Percentiles rank a stretch among this genome's conserved stretches.
Conservation (phyloP, 2,113 vertebrate genomes). For the Heterochromis multidens region DNA sequence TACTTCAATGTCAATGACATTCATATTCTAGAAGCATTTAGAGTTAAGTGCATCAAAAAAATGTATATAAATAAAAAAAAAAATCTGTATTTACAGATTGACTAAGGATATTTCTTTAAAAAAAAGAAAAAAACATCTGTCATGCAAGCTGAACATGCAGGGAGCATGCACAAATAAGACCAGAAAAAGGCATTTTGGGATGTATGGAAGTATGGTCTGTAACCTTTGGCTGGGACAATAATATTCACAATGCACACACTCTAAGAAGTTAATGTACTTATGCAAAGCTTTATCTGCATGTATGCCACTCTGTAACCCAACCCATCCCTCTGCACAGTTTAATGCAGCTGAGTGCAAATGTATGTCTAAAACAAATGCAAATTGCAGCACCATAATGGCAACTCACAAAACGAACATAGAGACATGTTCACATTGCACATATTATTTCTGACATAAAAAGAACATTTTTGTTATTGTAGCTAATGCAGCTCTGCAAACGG, state of each 20-base stretch:
- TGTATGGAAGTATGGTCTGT: neutral
- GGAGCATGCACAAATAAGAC: conserved; percentile 38
- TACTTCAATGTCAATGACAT: neutral
- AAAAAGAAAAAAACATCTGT: conserved; percentile 19
- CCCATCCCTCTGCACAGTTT: neutral
- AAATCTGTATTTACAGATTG: conserved; percentile 29
- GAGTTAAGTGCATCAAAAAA: conserved; percentile 1
- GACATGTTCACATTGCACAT: conserved; percentile 4
- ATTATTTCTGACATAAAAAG: conserved; percentile 9
- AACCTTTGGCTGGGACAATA: conserved; percentile 40
- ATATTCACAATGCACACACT: neutral
- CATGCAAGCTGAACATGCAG: conserved; percentile 67
- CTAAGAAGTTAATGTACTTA: neutral
- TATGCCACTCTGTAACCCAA: neutral
- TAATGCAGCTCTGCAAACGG: neutral
- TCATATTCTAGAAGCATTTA: neutral
- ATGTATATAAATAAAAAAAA: conserved; percentile 29
- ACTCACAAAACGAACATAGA: neutral
- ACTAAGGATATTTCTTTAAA: neutral
- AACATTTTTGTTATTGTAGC: neutral
- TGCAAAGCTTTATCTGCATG: neutral
- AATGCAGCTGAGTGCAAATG: neutral
- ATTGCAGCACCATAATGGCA: neutral
- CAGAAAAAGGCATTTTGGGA: conserved; percentile 19
- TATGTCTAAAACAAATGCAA: neutral